A percentile compares a stretch with the other conserved stretches of the same genome.
These are phyloP conservation scores for Lasioglossum oenotherae DNA, from an alignment of 2,888 invertebrate genomes.

Conservation along the genomic window DNA sequence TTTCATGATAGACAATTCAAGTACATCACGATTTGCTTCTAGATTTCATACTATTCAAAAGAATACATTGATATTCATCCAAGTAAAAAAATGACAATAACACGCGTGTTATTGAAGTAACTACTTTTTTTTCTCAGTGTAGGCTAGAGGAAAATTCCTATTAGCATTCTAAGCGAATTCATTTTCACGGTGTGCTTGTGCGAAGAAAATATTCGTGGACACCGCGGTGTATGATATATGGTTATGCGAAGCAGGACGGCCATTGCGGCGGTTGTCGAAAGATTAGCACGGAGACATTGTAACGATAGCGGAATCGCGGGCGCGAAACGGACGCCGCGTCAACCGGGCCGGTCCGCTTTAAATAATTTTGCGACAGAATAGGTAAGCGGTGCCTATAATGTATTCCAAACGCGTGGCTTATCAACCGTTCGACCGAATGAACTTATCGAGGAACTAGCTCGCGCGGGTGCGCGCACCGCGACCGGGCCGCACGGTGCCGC, in stretches of 20 bases:
- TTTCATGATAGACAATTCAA: too few species aligned
- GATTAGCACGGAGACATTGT: neutral
- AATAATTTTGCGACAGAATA: conserved; percentile 50
- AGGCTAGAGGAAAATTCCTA: neutral
- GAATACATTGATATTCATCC: too few species aligned
- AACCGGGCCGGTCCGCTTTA: conserved; percentile 39
- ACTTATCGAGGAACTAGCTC: conserved; percentile 64
- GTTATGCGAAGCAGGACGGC: neutral
- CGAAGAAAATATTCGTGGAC: neutral
- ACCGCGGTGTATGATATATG: neutral
- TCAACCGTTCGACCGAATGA: conserved; percentile 69
- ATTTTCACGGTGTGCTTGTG: neutral
- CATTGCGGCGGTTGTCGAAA: neutral
- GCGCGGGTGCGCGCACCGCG: conserved; percentile 47
- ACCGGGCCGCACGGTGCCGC: conserved; percentile 45
- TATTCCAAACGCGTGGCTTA: conserved; percentile 64
- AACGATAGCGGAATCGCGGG: conserved; percentile 7
- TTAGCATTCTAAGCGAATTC: neutral
- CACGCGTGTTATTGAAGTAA: too few species aligned
- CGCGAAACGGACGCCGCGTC: conserved; percentile 2
- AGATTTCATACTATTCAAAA: too few species aligned
- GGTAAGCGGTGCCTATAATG: conserved; percentile 54
- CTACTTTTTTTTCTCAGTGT: too few species aligned
- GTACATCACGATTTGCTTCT: too few species aligned
- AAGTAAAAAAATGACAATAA: too few species aligned